Evolutionary conservation across 2,797 vertebrate species (phyloP).

Genomic region (Garrulus glandarius): DNA sequence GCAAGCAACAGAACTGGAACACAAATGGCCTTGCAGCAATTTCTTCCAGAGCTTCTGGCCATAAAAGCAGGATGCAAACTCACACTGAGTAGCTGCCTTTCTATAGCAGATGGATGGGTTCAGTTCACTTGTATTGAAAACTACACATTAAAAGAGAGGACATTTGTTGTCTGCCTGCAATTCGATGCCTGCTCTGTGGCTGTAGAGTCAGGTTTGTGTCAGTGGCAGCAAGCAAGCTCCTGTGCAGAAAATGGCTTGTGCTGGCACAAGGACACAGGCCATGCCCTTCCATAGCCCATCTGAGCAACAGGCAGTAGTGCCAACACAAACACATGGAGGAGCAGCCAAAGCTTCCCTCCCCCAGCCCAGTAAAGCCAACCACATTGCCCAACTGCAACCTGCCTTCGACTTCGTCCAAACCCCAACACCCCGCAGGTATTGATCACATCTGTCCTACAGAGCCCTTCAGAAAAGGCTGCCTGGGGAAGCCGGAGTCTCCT

Average conservation of each 20-base stretch:
- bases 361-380: accelerated
- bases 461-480: neutral
- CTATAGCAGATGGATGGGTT: neutral
- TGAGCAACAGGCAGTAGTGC: neutral
- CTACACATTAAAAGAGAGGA: neutral
- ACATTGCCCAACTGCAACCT: neutral
- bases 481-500: neutral
- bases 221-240: neutral
- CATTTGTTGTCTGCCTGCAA: neutral
- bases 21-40: neutral
- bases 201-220: neutral
- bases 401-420: accelerated
- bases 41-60: neutral
- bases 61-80: neutral
- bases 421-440: accelerated
- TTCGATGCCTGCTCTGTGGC: neutral
- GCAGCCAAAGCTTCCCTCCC: neutral
- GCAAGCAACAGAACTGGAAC: neutral
- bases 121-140: neutral
- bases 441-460: accelerated
- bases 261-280: neutral
- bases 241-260: neutral
- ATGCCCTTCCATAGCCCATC: neutral
- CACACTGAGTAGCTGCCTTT: neutral
- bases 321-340: neutral